Conservation (phyloP, 2,113 vertebrate genomes). For the Dicentrarchus labrax region DNA sequence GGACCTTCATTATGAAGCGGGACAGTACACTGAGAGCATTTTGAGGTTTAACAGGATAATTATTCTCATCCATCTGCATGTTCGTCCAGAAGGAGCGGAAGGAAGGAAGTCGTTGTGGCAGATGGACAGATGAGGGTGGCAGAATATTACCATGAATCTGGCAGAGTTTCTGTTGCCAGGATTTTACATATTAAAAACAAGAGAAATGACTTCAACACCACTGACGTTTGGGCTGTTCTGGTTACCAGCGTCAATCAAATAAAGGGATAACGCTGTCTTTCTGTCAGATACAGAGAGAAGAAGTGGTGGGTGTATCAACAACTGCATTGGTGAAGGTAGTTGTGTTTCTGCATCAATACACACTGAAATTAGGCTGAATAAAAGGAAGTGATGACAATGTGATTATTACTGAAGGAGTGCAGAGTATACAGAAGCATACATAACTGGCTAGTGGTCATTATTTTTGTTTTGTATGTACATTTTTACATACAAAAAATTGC, state of each 20-base stretch:
- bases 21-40: conserved; percentile 8
- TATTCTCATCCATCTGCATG: conserved; percentile 62
- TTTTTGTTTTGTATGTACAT: too few relatives aligned
- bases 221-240: neutral
- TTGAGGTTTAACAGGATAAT: conserved; percentile 60
- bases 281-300: neutral
- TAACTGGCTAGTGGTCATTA: too few relatives aligned
- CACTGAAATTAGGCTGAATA: neutral
- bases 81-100: conserved; percentile 51
- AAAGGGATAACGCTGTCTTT: neutral
- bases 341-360: neutral
- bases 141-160: conserved; percentile 7
- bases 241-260: neutral
- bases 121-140: conserved; percentile 56
- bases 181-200: neutral
- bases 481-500: too few relatives aligned
- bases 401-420: too few relatives aligned
- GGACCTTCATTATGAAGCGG: neutral
- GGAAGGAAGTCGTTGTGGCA: conserved; percentile 64
- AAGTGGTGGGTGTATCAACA: neutral
- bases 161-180: neutral
- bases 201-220: neutral
- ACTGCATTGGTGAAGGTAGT: neutral
- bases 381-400: neutral
- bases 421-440: too few relatives aligned